Percentiles rank a stretch among this genome's conserved stretches.
phyloP scores from a whole-genome alignment of 2,888 invertebrate species.

The Neelides folsomi region DNA sequence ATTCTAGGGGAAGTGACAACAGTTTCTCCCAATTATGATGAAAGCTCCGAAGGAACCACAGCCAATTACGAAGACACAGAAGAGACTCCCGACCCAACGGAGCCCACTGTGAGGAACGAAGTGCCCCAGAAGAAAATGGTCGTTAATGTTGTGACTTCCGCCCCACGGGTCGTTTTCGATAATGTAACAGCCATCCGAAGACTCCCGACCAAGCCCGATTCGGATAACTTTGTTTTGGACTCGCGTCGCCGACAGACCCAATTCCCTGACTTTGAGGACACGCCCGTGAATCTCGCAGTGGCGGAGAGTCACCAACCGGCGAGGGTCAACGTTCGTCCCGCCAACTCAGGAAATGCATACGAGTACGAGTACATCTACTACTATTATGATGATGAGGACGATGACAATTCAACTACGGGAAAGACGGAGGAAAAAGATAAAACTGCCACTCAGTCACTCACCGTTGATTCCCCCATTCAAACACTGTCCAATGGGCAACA shows the following conservation, averaged over 20 bases:
- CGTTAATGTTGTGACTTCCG: constrained; percentile 27
- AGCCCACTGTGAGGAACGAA: constrained; percentile 8
- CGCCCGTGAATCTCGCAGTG: constrained; percentile 26
- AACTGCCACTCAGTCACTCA: constrained; percentile 3
- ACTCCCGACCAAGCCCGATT: constrained; percentile 1
- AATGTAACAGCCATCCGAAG: constrained; percentile 7
- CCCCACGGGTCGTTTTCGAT: constrained; percentile 18
- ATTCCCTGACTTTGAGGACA: constrained; percentile 32
- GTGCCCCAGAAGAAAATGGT: constrained; percentile 14
- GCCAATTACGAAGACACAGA: constrained; percentile 9
- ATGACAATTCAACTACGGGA: constrained; percentile 19
- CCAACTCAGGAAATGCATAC: constrained; percentile 77
- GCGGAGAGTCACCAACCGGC: constrained; percentile 43
- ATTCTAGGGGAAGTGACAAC: constrained; percentile 14
- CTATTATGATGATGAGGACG: constrained; percentile 64
- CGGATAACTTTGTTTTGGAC: constrained; percentile 31
- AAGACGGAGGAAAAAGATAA: not conserved
- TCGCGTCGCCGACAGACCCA: constrained; percentile 18
- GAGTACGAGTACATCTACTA: constrained; percentile 86
- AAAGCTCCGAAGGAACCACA: constrained; percentile 18
- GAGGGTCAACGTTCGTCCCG: constrained; percentile 69
- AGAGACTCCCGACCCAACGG: constrained; percentile 15
- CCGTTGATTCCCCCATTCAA: constrained; percentile 8
- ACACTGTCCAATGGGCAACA: too few relatives aligned
- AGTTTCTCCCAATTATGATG: constrained; percentile 12